Evolutionary conservation across 2,888 invertebrate species (phyloP).

Genomic region (Himalopsyche anomala): DNA sequence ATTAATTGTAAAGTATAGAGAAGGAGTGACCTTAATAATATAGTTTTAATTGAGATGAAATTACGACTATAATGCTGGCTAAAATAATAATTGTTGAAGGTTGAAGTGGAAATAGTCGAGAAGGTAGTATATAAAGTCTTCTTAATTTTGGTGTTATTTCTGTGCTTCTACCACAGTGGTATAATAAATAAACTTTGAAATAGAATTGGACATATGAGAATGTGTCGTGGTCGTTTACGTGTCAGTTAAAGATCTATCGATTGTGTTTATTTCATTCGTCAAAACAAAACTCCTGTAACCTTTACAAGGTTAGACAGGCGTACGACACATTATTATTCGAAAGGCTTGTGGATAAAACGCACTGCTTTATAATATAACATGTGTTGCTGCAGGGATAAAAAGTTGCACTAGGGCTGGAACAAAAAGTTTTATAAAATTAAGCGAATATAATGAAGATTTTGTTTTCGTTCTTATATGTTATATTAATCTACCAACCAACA

Average conservation of each 20-base stretch:
- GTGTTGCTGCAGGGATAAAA: constrained; percentile 6
- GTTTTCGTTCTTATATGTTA: too few relatives aligned
- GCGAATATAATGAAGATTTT: too few relatives aligned
- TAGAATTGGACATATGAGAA: background rate
- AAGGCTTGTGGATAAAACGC: constrained; percentile 19
- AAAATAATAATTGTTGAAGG: too few relatives aligned
- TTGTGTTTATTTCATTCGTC: constrained; percentile 17
- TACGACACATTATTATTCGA: constrained; percentile 23
- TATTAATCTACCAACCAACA: too few relatives aligned
- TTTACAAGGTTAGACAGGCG: constrained; percentile 18
- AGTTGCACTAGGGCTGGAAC: constrained; percentile 15
- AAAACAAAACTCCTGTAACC: constrained; percentile 21
- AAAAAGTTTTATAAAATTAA: background rate
- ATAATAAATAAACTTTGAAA: background rate
- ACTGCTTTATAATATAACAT: constrained; percentile 22
- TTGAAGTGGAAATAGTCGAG: too few relatives aligned
- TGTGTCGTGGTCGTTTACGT: background rate
- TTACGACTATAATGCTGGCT: too few relatives aligned
- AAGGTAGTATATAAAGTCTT: too few relatives aligned
- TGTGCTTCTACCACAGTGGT: too few relatives aligned
- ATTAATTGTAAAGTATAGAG: too few relatives aligned
- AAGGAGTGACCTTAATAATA: too few relatives aligned
- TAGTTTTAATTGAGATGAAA: too few relatives aligned
- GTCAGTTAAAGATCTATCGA: background rate
- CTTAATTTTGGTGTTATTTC: too few relatives aligned